Percentiles rank a stretch among this genome's conserved stretches.
Conservation (phyloP, 2,888 invertebrate genomes). For the Eupithecia dodoneata region DNA sequence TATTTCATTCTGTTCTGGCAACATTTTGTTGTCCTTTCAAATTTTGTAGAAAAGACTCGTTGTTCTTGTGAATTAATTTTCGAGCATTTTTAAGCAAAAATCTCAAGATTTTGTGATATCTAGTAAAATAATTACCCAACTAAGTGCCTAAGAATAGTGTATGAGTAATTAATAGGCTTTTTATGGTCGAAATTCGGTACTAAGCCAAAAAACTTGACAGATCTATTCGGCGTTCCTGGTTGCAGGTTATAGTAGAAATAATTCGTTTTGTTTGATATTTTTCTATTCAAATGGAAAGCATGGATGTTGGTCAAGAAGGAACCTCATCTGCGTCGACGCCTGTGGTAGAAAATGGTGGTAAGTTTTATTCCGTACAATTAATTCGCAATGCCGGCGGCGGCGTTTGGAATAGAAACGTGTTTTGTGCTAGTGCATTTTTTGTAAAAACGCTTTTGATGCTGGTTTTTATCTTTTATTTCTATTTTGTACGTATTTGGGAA, state of each 20-base stretch:
- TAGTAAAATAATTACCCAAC: conserved; percentile 46
- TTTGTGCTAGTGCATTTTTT: conserved; percentile 49
- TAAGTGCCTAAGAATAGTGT: conserved; percentile 34
- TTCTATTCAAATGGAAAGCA: conserved; percentile 76
- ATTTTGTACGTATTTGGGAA: not conserved
- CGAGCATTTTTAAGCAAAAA: conserved; percentile 57
- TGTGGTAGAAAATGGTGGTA: conserved; percentile 79
- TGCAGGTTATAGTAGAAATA: conserved; percentile 72
- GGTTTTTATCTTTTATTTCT: not conserved
- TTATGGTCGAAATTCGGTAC: conserved; percentile 25
- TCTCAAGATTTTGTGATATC: conserved; percentile 55
- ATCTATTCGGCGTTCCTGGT: conserved; percentile 74
- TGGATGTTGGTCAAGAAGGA: conserved; percentile 80
- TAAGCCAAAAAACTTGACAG: conserved; percentile 59
- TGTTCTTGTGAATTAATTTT: conserved; percentile 53
- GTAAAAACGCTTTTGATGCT: conserved; percentile 8
- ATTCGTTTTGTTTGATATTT: conserved; percentile 58
- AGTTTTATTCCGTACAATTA: conserved; percentile 48
- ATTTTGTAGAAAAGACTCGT: conserved; percentile 63
- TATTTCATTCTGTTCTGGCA: conserved; percentile 43
- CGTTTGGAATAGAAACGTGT: conserved; percentile 68
- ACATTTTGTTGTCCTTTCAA: conserved; percentile 55
- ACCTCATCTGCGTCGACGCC: conserved; percentile 74
- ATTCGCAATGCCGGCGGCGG: conserved; percentile 39
- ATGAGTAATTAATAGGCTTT: conserved; percentile 19